Conservation (phyloP, 2,797 vertebrate genomes). For the Atherinosoma microstoma region DNA sequence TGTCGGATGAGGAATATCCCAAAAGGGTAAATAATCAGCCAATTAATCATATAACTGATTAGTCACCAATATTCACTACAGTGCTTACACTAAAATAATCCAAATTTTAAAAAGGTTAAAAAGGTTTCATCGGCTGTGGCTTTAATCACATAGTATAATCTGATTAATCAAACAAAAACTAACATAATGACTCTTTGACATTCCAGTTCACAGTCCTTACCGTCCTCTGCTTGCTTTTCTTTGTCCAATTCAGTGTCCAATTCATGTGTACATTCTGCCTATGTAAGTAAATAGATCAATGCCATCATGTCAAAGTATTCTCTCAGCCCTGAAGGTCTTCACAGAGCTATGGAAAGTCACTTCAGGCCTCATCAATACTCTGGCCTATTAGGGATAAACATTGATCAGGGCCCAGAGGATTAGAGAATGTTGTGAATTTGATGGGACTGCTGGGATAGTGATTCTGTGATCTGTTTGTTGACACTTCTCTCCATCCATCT, state of each 20-base stretch:
- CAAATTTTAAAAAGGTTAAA: not conserved
- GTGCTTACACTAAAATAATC: too few relatives aligned
- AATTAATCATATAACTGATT: too few relatives aligned
- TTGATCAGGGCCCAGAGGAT: constrained; percentile 24
- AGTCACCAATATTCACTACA: too few relatives aligned
- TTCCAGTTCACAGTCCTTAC: too few relatives aligned
- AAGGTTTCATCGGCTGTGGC: not conserved
- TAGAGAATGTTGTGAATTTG: not conserved
- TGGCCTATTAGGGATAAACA: constrained; percentile 21
- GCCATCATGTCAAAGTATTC: not conserved
- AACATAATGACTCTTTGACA: not conserved
- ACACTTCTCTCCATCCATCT: not conserved
- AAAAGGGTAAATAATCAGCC: too few relatives aligned
- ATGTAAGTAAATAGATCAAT: constrained; percentile 6
- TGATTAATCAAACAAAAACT: not conserved
- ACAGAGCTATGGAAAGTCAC: constrained; percentile 37
- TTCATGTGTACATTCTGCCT: not conserved
- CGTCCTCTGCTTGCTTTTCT: not conserved
- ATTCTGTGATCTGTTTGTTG: not conserved
- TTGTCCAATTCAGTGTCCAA: not conserved
- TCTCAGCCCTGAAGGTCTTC: constrained; percentile 22
- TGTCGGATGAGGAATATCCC: too few relatives aligned
- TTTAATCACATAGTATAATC: not conserved
- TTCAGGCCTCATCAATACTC: constrained; percentile 19
- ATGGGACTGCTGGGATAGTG: not conserved